Conservation (phyloP, 2,888 invertebrate species). For the Oxyscelio sp. region DNA sequence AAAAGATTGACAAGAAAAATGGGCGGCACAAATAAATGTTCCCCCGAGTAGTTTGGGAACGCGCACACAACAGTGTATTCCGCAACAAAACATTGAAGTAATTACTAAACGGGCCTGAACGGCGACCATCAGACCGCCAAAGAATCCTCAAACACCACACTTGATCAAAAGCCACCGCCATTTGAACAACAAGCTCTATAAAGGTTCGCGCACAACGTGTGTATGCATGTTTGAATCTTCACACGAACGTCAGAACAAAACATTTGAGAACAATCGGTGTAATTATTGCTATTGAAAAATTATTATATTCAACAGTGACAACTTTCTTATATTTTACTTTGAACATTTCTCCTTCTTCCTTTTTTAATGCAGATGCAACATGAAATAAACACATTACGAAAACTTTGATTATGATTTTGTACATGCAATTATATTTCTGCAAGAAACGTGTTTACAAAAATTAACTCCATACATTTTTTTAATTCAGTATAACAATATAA, state of each 20-base stretch:
- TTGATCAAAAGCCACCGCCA: conserved; percentile 65
- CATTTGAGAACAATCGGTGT: background rate
- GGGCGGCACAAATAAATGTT: conserved; percentile 19
- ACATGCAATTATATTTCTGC: no score
- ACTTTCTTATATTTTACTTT: background rate
- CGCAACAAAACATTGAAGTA: conserved; percentile 44
- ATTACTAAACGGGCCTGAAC: conserved; percentile 29
- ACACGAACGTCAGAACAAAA: background rate
- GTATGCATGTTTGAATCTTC: background rate
- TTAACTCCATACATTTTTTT: no score
- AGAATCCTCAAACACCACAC: conserved; percentile 59
- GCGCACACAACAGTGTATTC: conserved; percentile 30
- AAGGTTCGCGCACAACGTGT: conserved; percentile 17
- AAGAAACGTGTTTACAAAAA: no score
- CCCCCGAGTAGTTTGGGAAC: conserved; percentile 26
- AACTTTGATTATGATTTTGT: no score
- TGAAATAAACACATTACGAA: conserved; percentile 6
- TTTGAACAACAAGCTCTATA: conserved; percentile 20
- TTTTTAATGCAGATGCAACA: no score
- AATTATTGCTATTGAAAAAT: background rate
- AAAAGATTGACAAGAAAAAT: conserved; percentile 50
- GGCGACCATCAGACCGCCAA: conserved; percentile 54
- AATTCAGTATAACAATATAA: no score
- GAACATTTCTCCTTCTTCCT: background rate
- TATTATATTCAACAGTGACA: background rate